A percentile compares a stretch with the other conserved stretches of the same genome.
Evolutionary conservation across 2,797 vertebrate genomes (phyloP).

Genomic region (Bradypodion pumilum): DNA sequence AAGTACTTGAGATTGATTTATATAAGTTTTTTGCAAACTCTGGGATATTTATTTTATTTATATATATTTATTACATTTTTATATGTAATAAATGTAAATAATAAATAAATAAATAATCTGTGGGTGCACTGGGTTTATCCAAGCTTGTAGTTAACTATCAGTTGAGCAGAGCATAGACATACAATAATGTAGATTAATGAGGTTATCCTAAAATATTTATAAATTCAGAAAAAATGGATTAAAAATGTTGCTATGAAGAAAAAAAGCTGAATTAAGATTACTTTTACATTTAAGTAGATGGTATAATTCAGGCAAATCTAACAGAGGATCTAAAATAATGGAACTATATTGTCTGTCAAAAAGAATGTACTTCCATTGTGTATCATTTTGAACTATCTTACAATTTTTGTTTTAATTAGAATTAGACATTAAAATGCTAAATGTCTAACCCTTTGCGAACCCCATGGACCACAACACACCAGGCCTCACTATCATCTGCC

Average conservation of each 20-base stretch:
- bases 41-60: not conserved
- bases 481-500: too few species aligned
- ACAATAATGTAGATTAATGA: constrained; percentile 10
- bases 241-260: constrained; percentile 16
- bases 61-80: too few species aligned
- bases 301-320: not conserved
- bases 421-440: constrained; percentile 26
- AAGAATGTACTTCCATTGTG: not conserved
- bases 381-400: not conserved
- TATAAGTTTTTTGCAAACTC: not conserved
- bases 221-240: constrained; percentile 22
- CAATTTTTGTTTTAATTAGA: not conserved
- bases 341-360: not conserved
- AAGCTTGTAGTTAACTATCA: not conserved
- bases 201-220: constrained; percentile 33
- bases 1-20: constrained; percentile 8
- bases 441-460: too few species aligned
- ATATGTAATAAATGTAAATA: too few species aligned
- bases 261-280: not conserved
- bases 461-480: too few species aligned
- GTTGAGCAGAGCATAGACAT: not conserved
- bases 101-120: too few species aligned
- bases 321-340: not conserved
- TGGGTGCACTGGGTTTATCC: not conserved
- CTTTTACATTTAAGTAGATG: not conserved